Conservation (phyloP, 2,888 invertebrate genomes). For the Drosophila leonis region DNA sequence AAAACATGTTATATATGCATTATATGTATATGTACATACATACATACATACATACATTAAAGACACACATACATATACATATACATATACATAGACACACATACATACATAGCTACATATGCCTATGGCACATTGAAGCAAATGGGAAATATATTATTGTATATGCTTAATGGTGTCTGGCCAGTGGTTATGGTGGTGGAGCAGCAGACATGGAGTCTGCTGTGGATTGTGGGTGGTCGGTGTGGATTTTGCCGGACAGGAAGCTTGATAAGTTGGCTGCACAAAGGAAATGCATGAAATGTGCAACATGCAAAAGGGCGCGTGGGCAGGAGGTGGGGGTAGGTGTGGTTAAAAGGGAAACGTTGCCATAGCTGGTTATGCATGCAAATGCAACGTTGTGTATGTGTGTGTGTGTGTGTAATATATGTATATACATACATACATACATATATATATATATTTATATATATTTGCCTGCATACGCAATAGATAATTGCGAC, state of each 20-base stretch:
- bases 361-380: constrained; percentile 47
- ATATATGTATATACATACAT: constrained; percentile 5
- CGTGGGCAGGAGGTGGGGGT: neutral
- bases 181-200: constrained; percentile 35
- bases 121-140: constrained; percentile 24
- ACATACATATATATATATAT: constrained; percentile 7
- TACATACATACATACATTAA: neutral
- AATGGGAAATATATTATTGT: constrained; percentile 70
- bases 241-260: constrained; percentile 61
- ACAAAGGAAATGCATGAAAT: constrained; percentile 80
- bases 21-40: constrained; percentile 1
- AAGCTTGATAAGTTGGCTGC: constrained; percentile 79
- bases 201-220: constrained; percentile 14
- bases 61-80: neutral
- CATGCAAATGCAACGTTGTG: constrained; percentile 47
- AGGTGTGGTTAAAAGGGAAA: constrained; percentile 40
- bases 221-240: constrained; percentile 10
- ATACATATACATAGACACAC: neutral
- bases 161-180: constrained; percentile 72
- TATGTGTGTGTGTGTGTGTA: constrained; percentile 6
- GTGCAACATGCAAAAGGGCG: constrained; percentile 61
- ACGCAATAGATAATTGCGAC: constrained; percentile 69
- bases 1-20: constrained; percentile 45
- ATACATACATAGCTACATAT: constrained; percentile 12
- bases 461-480: constrained; percentile 27